These are phyloP conservation scores for Pectinophora gossypiella DNA, from an alignment of 1,140 invertebrate genomes.

Conservation along the genomic window DNA sequence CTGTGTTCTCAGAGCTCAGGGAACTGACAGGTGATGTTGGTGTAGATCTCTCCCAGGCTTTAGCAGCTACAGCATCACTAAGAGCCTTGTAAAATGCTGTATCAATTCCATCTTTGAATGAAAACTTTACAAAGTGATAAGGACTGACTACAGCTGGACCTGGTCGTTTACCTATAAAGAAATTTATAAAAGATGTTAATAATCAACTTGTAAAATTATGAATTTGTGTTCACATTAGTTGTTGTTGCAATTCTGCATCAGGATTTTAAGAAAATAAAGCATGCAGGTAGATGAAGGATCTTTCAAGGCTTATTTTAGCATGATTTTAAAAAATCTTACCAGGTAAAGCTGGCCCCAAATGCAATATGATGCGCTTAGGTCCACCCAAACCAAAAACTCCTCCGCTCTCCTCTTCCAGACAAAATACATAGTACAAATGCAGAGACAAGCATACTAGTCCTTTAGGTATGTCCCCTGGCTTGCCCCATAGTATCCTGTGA, in stretches of 20 bases:
- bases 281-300: too few species aligned
- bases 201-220: too few species aligned
- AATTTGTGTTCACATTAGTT: too few species aligned
- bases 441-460: slow-evolving; percentile 82
- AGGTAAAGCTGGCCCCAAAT: slow-evolving; percentile 80
- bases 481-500: slow-evolving; percentile 88
- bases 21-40: slow-evolving; percentile 33
- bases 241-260: too few species aligned
- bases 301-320: too few species aligned
- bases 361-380: slow-evolving; percentile 88
- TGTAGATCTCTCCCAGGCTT: slow-evolving; percentile 77
- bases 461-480: slow-evolving; percentile 81
- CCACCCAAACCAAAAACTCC: slow-evolving; percentile 84
- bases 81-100: slow-evolving; percentile 81
- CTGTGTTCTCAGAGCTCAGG: slow-evolving; percentile 26
- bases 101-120: slow-evolving; percentile 90
- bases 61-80: slow-evolving; percentile 77
- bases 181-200: too few species aligned
- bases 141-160: slow-evolving; percentile 85
- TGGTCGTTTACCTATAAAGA: slow-evolving; percentile 79
- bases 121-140: slow-evolving; percentile 88
- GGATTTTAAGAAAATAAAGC: too few species aligned
- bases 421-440: slow-evolving; percentile 82
- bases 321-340: too few species aligned
- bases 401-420: slow-evolving; percentile 85